phyloP scores from a whole-genome alignment of 2,797 vertebrate genomes.

The Hirundo rustica region DNA sequence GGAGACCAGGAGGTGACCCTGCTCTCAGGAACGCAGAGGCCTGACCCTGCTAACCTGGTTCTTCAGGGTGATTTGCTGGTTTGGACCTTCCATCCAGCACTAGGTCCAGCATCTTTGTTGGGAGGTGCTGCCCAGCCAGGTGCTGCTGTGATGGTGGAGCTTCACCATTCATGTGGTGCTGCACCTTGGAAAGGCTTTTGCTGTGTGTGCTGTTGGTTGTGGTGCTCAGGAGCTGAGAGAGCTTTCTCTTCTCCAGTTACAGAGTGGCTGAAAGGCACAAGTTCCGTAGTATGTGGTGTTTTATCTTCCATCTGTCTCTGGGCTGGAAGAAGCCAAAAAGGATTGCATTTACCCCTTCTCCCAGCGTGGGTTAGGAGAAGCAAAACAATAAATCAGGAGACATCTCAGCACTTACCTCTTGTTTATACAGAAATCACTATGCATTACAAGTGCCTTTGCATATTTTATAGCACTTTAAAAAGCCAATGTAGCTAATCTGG shows the following conservation, averaged over 20 bases:
- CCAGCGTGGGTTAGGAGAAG: background rate
- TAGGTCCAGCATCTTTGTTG: background rate
- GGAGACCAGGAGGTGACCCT: background rate
- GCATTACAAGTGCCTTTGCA: slow-evolving; percentile 42
- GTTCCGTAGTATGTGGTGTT: background rate
- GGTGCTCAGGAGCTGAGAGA: background rate
- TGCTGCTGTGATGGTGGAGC: background rate
- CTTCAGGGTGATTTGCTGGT: background rate
- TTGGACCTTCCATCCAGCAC: background rate
- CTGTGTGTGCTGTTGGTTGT: background rate
- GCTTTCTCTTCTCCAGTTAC: background rate
- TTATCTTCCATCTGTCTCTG: background rate
- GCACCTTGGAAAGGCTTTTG: background rate
- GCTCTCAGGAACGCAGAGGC: background rate
- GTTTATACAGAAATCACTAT: slow-evolving; percentile 28
- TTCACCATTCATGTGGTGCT: accelerated
- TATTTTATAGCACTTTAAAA: slow-evolving; percentile 55
- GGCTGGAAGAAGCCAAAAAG: background rate
- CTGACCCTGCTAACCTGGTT: accelerated
- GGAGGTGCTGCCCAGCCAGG: background rate
- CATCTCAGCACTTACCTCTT: slow-evolving; percentile 37
- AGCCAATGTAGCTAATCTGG: slow-evolving; percentile 26
- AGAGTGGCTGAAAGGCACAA: background rate
- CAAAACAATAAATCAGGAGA: slow-evolving; percentile 20
- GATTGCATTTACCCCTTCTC: background rate